Evolutionary conservation across 2,888 invertebrate species (phyloP).

Genomic region (Euspilapteryx auroguttella): DNA sequence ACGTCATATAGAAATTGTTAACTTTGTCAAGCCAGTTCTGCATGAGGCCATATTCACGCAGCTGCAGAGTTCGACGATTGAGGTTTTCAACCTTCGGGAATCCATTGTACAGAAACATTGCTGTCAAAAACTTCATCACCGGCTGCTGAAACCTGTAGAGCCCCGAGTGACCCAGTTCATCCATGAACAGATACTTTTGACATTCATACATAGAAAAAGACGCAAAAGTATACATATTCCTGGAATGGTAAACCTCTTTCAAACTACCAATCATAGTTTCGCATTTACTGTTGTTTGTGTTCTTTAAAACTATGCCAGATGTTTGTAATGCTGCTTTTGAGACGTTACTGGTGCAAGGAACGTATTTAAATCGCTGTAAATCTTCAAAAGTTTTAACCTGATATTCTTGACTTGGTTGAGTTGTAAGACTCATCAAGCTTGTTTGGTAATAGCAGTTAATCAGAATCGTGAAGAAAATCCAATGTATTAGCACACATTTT

Average conservation of each 20-base stretch:
- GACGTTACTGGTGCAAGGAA: slow-evolving; percentile 10
- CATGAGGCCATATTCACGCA: slow-evolving; percentile 23
- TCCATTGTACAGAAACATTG: slow-evolving; percentile 27
- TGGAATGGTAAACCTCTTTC: slow-evolving; percentile 14
- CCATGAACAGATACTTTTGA: slow-evolving; percentile 14
- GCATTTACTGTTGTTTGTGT: background rate
- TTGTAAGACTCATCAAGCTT: slow-evolving; percentile 18
- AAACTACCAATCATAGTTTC: slow-evolving; percentile 15
- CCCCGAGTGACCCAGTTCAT: slow-evolving; percentile 13
- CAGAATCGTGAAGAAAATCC: slow-evolving; percentile 11
- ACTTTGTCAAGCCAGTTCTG: too few relatives aligned
- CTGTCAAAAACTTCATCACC: slow-evolving; percentile 18
- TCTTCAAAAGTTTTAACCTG: slow-evolving; percentile 18
- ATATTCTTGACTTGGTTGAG: slow-evolving; percentile 15
- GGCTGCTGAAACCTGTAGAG: slow-evolving; percentile 13
- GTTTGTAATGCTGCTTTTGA: background rate
- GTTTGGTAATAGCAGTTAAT: slow-evolving; percentile 20
- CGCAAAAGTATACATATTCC: slow-evolving; percentile 16
- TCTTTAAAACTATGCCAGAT: background rate
- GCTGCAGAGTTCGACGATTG: slow-evolving; percentile 10
- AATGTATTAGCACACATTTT: background rate
- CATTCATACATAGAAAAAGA: slow-evolving; percentile 16
- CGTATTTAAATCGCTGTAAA: slow-evolving; percentile 12
- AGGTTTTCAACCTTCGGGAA: slow-evolving; percentile 17
- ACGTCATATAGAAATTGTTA: too few relatives aligned